Percentiles rank a stretch among this genome's conserved stretches.
Evolutionary conservation across 2,113 vertebrate genomes (phyloP).

Genomic region (Pangasianodon gigas): DNA sequence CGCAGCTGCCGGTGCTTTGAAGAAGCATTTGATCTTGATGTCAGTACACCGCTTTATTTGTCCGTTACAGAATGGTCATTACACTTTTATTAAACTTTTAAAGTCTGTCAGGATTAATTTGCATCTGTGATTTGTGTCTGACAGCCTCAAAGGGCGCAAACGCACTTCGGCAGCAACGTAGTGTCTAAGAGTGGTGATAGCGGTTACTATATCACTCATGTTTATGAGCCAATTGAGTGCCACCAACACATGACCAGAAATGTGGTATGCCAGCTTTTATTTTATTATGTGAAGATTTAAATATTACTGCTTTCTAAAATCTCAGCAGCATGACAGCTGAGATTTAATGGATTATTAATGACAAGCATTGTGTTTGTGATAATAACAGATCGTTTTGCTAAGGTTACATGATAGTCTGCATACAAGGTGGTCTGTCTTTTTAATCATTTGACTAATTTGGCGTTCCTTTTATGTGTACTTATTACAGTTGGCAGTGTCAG

Average conservation of each 20-base stretch:
- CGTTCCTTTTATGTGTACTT: not conserved
- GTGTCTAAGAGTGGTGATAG: conserved; percentile 50
- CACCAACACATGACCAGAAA: not conserved
- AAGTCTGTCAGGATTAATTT: not conserved
- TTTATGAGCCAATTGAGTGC: conserved; percentile 53
- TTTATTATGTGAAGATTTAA: not conserved
- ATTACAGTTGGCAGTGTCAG: conserved; percentile 38
- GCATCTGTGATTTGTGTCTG: not conserved
- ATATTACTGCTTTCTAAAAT: not conserved
- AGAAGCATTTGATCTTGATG: conserved; percentile 65
- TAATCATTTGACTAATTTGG: not conserved
- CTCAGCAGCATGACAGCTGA: not conserved
- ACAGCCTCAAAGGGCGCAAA: fast-evolving
- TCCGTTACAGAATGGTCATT: not conserved
- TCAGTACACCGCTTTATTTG: conserved; percentile 53
- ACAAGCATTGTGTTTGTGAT: not conserved
- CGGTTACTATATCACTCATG: conserved; percentile 62
- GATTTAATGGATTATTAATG: not conserved
- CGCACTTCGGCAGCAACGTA: not conserved
- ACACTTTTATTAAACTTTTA: not conserved
- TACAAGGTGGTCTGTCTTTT: not conserved
- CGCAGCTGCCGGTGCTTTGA: conserved; percentile 73
- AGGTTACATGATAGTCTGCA: not conserved
- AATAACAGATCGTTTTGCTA: not conserved
- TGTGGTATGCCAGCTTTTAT: conserved; percentile 39